Percentiles rank a stretch among this genome's conserved stretches.
phyloP scores from a whole-genome alignment of 2,113 vertebrate species.

The Meles meles region DNA sequence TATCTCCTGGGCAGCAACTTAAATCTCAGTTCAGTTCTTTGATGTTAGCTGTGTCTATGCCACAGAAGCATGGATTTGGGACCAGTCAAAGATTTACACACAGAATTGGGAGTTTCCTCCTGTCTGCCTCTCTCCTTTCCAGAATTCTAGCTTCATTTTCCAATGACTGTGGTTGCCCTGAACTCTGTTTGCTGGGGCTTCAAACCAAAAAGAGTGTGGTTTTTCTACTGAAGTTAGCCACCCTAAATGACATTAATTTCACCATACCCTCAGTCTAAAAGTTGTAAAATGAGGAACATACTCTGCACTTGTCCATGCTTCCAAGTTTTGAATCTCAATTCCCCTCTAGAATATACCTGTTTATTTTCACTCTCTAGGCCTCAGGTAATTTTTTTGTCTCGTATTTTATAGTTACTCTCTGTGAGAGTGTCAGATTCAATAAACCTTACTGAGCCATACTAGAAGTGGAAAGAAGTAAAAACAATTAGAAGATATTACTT shows the following conservation, averaged over 20 bases:
- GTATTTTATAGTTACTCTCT: background rate
- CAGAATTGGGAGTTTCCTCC: background rate
- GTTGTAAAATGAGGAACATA: background rate
- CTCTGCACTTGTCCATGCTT: background rate
- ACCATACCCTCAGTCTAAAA: background rate
- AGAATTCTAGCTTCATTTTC: background rate
- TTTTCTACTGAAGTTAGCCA: background rate
- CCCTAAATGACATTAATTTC: background rate
- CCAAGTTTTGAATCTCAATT: background rate
- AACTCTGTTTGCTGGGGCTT: background rate
- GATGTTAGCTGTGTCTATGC: background rate
- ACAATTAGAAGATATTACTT: background rate
- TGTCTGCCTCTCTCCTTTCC: background rate
- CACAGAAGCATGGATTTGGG: background rate
- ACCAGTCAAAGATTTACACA: background rate
- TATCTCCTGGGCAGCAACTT: background rate
- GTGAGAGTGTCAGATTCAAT: background rate
- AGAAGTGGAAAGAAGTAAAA: background rate
- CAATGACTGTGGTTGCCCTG: background rate
- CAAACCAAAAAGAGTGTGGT: background rate
- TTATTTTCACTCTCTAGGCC: background rate
- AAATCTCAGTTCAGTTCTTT: background rate
- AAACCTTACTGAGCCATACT: background rate
- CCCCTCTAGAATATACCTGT: background rate
- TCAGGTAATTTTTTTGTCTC: background rate